phyloP scores from a whole-genome alignment of 1,140 invertebrate genomes.

The Hylaeus anthracinus region DNA sequence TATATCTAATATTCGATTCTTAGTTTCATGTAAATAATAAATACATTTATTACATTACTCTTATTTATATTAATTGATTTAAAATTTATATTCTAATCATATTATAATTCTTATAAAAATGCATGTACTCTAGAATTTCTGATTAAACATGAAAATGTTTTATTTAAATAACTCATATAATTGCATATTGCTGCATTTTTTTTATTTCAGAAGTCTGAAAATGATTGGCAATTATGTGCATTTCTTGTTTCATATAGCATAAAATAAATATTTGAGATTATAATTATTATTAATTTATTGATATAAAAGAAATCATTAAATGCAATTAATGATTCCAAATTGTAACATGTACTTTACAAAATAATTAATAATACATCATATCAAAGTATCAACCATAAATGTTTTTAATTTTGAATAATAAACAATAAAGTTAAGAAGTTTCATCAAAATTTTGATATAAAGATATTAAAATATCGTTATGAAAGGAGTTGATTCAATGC shows the following conservation, averaged over 20 bases:
- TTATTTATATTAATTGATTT: not conserved
- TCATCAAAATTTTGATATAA: too few relatives aligned
- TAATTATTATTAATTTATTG: not conserved
- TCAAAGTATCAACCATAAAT: not conserved
- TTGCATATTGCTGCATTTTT: not conserved
- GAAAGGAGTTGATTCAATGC: not conserved
- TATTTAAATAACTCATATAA: not conserved
- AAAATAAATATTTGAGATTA: not conserved
- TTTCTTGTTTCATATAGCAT: not conserved
- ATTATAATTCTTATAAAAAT: not conserved
- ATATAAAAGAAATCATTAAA: not conserved
- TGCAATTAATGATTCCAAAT: not conserved
- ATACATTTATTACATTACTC: too few relatives aligned
- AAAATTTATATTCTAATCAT: not conserved
- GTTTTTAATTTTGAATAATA: not conserved
- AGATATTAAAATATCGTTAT: not conserved
- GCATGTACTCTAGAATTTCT: not conserved
- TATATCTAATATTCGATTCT: conserved; percentile 1
- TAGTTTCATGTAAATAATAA: not conserved
- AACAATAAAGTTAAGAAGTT: not conserved
- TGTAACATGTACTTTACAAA: not conserved
- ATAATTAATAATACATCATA: not conserved
- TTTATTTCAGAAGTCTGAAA: too few relatives aligned
- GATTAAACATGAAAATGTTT: not conserved
- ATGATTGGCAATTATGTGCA: not conserved